Evolutionary conservation across 1,140 invertebrate species (phyloP).

Genomic region (Meloidogyne exigua): DNA sequence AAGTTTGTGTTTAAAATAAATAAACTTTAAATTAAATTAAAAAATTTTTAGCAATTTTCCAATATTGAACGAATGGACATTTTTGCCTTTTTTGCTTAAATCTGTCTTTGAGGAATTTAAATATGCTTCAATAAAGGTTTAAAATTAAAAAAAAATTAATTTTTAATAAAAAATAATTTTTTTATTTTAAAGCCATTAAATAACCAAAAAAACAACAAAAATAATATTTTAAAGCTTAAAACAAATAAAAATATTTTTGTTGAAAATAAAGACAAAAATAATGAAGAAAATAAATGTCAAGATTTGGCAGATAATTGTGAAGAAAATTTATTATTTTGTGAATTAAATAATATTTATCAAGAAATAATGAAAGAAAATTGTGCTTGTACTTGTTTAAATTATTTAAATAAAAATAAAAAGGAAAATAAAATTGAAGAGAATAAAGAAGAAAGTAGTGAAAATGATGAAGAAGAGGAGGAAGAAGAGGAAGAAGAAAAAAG

Average conservation of each 20-base stretch:
- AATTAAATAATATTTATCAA: background rate
- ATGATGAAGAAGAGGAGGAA: background rate
- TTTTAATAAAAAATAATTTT: slow-evolving; percentile 1
- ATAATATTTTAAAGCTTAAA: background rate
- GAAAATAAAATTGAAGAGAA: background rate
- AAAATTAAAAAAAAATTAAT: background rate
- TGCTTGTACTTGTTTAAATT: slow-evolving; percentile 13
- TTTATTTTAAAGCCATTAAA: background rate
- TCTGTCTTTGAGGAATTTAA: background rate
- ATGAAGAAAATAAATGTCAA: background rate
- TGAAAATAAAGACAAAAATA: background rate
- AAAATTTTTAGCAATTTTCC: background rate
- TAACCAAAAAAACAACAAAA: background rate
- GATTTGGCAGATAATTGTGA: slow-evolving; percentile 20
- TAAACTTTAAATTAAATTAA: slow-evolving; percentile 2
- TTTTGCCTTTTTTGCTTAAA: background rate
- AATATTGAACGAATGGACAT: background rate
- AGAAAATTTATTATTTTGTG: slow-evolving; percentile 22
- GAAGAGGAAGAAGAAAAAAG: background rate
- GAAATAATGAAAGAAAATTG: slow-evolving; percentile 15
- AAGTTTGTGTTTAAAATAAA: slow-evolving; percentile 5
- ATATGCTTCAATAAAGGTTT: background rate
- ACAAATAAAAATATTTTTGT: background rate
- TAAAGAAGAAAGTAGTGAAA: background rate
- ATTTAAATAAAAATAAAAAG: slow-evolving; percentile 4